Conservation (phyloP, 2,113 vertebrate species). For the Mola mola region DNA sequence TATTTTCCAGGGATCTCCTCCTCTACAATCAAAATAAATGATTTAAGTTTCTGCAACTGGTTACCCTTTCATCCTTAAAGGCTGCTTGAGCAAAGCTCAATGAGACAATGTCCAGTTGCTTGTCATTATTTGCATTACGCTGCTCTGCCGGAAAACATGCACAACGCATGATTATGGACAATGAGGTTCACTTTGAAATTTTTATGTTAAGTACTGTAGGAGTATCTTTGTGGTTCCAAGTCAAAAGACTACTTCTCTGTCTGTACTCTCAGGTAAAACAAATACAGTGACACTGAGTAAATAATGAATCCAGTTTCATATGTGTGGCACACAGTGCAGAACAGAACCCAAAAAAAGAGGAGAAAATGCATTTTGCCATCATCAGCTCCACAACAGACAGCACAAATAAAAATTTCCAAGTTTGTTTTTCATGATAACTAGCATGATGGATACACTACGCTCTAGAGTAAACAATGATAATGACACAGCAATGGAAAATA, state of each 20-base stretch:
- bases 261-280: constrained; percentile 45
- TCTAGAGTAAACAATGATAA: constrained; percentile 60
- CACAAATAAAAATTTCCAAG: constrained; percentile 40
- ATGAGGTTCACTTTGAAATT: constrained; percentile 7
- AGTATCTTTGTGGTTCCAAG: constrained; percentile 21
- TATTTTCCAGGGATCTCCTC: constrained; percentile 40
- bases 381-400: constrained; percentile 39
- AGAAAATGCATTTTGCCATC: constrained; percentile 59
- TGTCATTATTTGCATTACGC: constrained; percentile 1
- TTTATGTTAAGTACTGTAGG: not conserved
- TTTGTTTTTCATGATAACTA: constrained; percentile 41
- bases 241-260: constrained; percentile 20
- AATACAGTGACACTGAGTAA: constrained; percentile 38
- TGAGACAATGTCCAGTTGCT: not conserved
- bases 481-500: constrained; percentile 50
- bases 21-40: constrained; percentile 27
- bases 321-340: constrained; percentile 35
- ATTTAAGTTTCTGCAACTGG: constrained; percentile 9
- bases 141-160: constrained; percentile 6
- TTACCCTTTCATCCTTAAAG: not conserved
- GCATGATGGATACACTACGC: constrained; percentile 45
- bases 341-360: constrained; percentile 40
- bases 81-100: constrained; percentile 8
- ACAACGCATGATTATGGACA: not conserved
- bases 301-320: constrained; percentile 46